Conservation (phyloP, 2,113 vertebrate genomes). For the Carlito syrichta region DNA sequence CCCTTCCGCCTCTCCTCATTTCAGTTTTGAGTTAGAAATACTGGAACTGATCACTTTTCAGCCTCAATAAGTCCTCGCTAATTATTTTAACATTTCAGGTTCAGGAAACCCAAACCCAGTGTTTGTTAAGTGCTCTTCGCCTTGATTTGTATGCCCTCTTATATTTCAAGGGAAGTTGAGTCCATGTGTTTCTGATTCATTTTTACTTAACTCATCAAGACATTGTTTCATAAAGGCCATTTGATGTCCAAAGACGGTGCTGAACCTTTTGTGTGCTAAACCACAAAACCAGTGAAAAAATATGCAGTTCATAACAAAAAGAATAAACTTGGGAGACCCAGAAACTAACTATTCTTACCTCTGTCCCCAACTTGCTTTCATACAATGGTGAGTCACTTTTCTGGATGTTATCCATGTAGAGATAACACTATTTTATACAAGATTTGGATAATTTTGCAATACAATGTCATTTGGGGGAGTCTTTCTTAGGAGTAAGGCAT, state of each 20-base stretch:
- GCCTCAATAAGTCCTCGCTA: slow-evolving; percentile 74
- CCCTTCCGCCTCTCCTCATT: slow-evolving; percentile 46
- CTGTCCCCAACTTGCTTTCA: background rate
- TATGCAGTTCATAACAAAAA: slow-evolving; percentile 13
- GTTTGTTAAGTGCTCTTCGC: slow-evolving; percentile 69
- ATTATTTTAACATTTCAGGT: slow-evolving; percentile 78
- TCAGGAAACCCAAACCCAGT: slow-evolving; percentile 73
- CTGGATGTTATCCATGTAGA: background rate
- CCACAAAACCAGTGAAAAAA: background rate
- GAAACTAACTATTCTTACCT: background rate
- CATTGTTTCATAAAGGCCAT: slow-evolving; percentile 73
- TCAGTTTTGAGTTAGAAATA: slow-evolving; percentile 65
- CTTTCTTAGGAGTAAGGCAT: background rate
- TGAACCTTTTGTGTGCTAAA: slow-evolving; percentile 57
- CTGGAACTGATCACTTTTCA: slow-evolving; percentile 76
- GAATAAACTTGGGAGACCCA: background rate
- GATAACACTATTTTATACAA: background rate
- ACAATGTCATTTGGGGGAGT: background rate
- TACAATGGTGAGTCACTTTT: background rate
- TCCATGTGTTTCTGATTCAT: slow-evolving; percentile 78
- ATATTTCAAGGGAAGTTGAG: slow-evolving; percentile 72
- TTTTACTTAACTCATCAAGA: slow-evolving; percentile 76
- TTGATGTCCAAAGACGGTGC: slow-evolving; percentile 73
- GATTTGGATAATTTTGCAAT: background rate
- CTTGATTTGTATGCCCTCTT: slow-evolving; percentile 76